Base-by-base conservation (phyloP, 2,888 invertebrate genomes). In the Hirtodrosophila trivittata region DNA sequence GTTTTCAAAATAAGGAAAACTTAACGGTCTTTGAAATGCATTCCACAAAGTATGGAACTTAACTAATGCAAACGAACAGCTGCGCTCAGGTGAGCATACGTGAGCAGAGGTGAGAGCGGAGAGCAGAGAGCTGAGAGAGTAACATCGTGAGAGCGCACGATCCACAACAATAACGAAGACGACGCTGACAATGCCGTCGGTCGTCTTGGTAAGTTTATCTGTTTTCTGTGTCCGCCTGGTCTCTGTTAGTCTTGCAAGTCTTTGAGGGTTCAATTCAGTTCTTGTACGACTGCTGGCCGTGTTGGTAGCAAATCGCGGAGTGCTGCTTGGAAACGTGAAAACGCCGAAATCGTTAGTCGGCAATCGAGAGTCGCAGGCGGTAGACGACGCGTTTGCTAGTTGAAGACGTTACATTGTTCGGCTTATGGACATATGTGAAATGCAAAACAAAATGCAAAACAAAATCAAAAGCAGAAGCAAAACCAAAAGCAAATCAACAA, bases 271-370 rank as follows among this genome's bases (percentile, higher is more conserved):
- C 56, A 60, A 60, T 62, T 77, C 75, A 86, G 86, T 86, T 86
- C 82, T 86, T 84, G 69, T 72, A 83, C 81, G 81, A 83, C 85
- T 81, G 87, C 77, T 85, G 81, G 75, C 76, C 76, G 76, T 75
- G 78, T 76, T 85, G 77, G 81, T 77, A 66, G 72, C 60, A 64
- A 63, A 63, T 32, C 71, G 66, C 72, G 66, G 51, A 68, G 50
- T 45, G 60, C 49, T 66, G 59, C 54, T 28, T 35, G 38, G 33
- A 21, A 59, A 75, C 50, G 62, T 52, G 37, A 57, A 50, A 60
- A 50, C 35, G 46, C 28, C 67, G 54, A 41, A 58, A 28, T 39
- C 39, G 32, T 28, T 10, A 25, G 10, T 16, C 35, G 41, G 13
- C 13, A 26, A 45, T 56, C 35, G 49, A 43, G 35, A 65, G 38